A percentile compares a stretch with the other conserved stretches of the same genome.
Conservation (phyloP, 2,113 vertebrate species). For the Suncus etruscus region DNA sequence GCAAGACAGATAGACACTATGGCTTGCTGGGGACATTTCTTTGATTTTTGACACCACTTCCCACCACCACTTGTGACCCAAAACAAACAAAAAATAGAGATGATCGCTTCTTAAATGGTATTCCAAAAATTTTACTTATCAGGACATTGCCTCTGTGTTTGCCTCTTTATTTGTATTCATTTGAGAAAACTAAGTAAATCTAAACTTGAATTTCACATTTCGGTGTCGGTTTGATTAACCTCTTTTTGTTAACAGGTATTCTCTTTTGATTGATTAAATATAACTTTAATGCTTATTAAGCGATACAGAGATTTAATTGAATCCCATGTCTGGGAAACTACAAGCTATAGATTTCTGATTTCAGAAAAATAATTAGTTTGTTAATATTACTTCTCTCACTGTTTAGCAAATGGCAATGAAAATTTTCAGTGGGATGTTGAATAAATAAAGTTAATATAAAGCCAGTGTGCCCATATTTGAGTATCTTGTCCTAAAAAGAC, state of each 20-base stretch:
- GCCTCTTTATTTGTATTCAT: not conserved
- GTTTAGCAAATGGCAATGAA: not conserved
- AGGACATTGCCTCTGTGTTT: not conserved
- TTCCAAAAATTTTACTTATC: not conserved
- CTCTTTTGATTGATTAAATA: slow-evolving; percentile 27
- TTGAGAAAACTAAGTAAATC: slow-evolving; percentile 36
- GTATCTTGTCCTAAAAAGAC: slow-evolving; percentile 49
- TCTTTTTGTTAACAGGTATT: slow-evolving; percentile 29
- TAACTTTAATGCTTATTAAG: not conserved
- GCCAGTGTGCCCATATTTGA: not conserved
- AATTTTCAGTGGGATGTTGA: not conserved
- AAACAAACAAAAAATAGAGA: not conserved
- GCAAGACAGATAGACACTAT: no score
- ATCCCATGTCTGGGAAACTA: not conserved
- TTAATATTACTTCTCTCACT: not conserved
- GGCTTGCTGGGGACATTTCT: no score
- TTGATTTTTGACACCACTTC: no score
- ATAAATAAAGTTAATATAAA: slow-evolving; percentile 27
- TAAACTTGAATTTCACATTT: slow-evolving; percentile 9
- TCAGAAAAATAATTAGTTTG: not conserved
- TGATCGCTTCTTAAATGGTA: not conserved
- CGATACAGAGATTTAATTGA: not conserved
- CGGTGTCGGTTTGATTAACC: slow-evolving; percentile 22
- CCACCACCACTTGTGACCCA: no score
- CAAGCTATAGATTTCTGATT: not conserved